Conservation (phyloP, 2,797 vertebrate genomes). For the Hapalemur alaotrensis region DNA sequence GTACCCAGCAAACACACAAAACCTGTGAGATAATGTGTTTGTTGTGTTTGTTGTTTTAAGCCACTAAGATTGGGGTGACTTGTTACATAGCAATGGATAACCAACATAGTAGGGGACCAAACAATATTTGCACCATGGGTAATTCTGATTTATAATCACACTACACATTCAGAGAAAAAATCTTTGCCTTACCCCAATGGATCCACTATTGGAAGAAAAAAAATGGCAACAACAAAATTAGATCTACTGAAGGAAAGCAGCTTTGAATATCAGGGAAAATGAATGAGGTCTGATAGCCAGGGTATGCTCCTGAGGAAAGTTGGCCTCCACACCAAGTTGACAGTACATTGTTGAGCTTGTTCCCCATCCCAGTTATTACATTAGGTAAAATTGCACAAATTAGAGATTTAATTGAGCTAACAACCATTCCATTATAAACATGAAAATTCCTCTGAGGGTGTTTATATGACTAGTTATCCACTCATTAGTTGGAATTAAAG, state of each 20-base stretch:
- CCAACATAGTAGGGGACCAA: neutral
- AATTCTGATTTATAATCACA: neutral
- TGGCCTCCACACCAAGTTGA: neutral
- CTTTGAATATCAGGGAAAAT: neutral
- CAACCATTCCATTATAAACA: neutral
- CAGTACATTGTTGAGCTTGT: neutral
- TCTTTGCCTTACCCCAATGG: neutral
- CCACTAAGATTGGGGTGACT: neutral
- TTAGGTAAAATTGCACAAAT: constrained; percentile 28
- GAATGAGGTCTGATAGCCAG: fast-evolving
- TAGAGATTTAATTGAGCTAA: constrained; percentile 23
- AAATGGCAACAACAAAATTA: neutral
- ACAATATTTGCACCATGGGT: neutral
- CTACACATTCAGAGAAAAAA: neutral
- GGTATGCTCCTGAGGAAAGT: neutral
- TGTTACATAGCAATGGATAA: neutral
- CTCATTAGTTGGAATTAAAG: constrained; percentile 57
- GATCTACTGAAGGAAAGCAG: neutral
- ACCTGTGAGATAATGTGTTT: neutral
- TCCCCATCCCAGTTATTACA: neutral
- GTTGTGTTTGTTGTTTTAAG: neutral
- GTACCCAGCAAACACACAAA: neutral
- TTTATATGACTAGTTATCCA: constrained; percentile 53
- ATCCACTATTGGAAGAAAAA: neutral
- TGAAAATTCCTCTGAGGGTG: neutral